Conservation (phyloP, 2,888 invertebrate genomes). For the Cryptus viduatorius region DNA sequence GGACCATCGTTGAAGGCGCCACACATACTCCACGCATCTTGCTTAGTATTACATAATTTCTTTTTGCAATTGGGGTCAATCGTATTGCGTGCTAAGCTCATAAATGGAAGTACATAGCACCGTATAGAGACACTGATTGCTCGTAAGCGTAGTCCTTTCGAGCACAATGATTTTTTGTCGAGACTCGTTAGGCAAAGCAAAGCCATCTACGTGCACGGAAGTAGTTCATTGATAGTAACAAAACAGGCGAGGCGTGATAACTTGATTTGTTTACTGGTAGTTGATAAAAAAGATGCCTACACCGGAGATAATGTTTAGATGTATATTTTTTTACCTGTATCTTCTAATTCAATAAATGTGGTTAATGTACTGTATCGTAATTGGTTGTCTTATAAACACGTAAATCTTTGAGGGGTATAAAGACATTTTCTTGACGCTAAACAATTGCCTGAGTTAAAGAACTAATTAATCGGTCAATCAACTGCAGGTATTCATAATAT, state of each 20-base stretch:
- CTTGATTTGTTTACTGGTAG: not conserved
- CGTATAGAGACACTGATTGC: slow-evolving; percentile 5
- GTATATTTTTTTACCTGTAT: not conserved
- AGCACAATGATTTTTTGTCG: not conserved
- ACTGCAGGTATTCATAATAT: not conserved
- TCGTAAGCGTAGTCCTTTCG: not conserved
- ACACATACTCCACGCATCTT: slow-evolving; percentile 56
- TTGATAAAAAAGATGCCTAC: not conserved
- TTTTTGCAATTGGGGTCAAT: slow-evolving; percentile 76
- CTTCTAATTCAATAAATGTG: not conserved
- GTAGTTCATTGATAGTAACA: slow-evolving; percentile 1
- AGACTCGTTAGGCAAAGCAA: slow-evolving; percentile 8
- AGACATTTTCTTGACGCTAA: not conserved
- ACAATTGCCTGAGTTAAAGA: not conserved
- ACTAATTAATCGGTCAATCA: not conserved
- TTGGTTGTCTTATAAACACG: not conserved
- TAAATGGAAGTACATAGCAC: slow-evolving; percentile 2
- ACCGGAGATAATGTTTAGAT: not conserved
- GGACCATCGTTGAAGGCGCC: slow-evolving; percentile 47
- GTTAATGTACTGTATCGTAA: not conserved
- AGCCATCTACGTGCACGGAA: slow-evolving; percentile 27
- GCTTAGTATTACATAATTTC: slow-evolving; percentile 75
- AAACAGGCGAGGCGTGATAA: not conserved
- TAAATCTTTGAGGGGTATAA: not conserved
- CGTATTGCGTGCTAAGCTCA: slow-evolving; percentile 67